These are phyloP conservation scores for Beris morrisii DNA, from an alignment of 2,888 invertebrate species.

Conservation along the genomic window DNA sequence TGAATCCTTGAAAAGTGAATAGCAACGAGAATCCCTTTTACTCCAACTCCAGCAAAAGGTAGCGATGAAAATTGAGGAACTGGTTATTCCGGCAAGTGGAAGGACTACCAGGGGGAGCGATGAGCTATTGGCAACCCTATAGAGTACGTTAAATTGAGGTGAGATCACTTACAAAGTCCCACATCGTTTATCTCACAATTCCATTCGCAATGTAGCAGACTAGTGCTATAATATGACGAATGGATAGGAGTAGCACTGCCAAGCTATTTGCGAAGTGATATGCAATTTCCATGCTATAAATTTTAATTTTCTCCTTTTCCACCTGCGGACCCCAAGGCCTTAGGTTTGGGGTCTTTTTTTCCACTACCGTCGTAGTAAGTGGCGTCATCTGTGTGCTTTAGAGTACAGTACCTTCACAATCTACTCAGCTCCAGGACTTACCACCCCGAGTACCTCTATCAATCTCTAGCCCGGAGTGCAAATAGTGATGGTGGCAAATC, in stretches of 20 bases:
- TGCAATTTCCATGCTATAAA: conserved; percentile 35
- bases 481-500: conserved; percentile 29
- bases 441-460: conserved; percentile 18
- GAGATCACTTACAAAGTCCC: not conserved
- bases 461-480: not conserved
- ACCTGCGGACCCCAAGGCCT: not conserved
- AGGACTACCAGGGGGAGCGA: conserved; percentile 7
- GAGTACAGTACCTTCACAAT: not conserved
- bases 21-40: not conserved
- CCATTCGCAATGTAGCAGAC: conserved; percentile 2
- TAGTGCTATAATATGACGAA: too few relatives aligned
- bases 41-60: not conserved
- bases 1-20: not conserved
- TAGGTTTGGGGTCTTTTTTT: conserved; percentile 8
- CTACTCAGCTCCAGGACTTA: conserved; percentile 22
- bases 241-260: conserved; percentile 2
- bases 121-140: not conserved
- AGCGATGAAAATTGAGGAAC: too few relatives aligned
- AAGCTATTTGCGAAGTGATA: conserved; percentile 30
- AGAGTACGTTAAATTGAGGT: too few relatives aligned
- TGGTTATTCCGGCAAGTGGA: too few relatives aligned
- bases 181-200: conserved; percentile 34
- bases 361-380: too few relatives aligned
- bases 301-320: conserved; percentile 31
- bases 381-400: too few relatives aligned